These are phyloP conservation scores for Mesorhabditis spiculigera DNA, from an alignment of 2,888 invertebrate species.

Conservation along the genomic window DNA sequence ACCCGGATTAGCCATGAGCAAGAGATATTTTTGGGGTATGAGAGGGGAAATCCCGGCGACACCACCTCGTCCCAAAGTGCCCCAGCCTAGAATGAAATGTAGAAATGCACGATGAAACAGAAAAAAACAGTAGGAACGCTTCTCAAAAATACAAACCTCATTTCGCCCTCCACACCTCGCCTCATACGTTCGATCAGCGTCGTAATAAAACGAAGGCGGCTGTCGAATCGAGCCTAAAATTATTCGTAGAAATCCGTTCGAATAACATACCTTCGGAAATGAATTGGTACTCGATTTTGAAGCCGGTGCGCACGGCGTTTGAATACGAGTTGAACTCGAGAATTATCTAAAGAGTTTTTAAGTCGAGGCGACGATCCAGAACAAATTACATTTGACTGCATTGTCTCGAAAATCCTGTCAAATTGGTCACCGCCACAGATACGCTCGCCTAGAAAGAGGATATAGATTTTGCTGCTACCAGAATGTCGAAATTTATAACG, in stretches of 20 bases:
- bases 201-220: constrained; percentile 26
- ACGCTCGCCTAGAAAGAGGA: not conserved
- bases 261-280: constrained; percentile 44
- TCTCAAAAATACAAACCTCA: not conserved
- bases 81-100: not conserved
- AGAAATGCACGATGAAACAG: not conserved
- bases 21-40: constrained; percentile 59
- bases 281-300: constrained; percentile 41
- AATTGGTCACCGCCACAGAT: constrained; percentile 6
- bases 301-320: constrained; percentile 20
- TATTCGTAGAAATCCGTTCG: not conserved
- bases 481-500: no score
- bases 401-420: not conserved
- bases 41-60: constrained; percentile 61
- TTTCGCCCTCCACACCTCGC: constrained; percentile 29
- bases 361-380: not conserved
- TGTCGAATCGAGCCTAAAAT: constrained; percentile 26
- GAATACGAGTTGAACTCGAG: constrained; percentile 11
- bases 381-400: constrained; percentile 5
- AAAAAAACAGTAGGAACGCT: not conserved
- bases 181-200: constrained; percentile 21
- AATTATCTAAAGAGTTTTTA: constrained; percentile 10
- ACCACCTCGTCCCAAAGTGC: constrained; percentile 56
- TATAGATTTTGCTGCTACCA: not conserved
- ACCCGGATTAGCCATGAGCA: constrained; percentile 63